Evolutionary conservation across 2,797 vertebrate species (phyloP).

Genomic region (Oryzias dopingdopingensis): DNA sequence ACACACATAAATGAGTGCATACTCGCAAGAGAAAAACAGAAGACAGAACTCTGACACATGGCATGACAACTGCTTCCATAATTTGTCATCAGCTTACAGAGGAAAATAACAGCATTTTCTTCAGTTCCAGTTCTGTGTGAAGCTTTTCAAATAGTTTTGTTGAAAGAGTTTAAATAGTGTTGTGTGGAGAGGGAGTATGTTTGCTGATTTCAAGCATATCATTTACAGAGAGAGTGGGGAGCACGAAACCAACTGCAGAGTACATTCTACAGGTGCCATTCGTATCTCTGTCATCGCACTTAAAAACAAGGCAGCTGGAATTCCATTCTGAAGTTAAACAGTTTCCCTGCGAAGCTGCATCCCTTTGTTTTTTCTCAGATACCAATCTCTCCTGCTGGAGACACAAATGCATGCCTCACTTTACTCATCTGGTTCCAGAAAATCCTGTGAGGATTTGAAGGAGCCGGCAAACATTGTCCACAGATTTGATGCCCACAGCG

Average conservation of each 20-base stretch:
- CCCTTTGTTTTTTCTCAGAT: conserved; percentile 26
- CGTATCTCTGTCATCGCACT: conserved; percentile 55
- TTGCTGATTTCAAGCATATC: conserved; percentile 28
- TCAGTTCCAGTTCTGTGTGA: not conserved
- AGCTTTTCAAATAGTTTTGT: too few relatives aligned
- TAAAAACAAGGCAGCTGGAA: conserved; percentile 45
- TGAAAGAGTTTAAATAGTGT: not conserved
- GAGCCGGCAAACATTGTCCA: not conserved
- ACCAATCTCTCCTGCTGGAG: conserved; percentile 1
- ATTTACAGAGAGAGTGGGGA: conserved; percentile 19
- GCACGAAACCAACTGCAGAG: not conserved
- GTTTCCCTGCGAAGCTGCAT: conserved; percentile 16
- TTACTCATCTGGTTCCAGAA: not conserved
- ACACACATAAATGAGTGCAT: conserved; percentile 9
- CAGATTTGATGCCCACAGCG: conserved; percentile 4
- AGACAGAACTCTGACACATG: conserved; percentile 5
- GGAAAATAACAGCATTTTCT: conserved; percentile 5
- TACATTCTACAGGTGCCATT: conserved; percentile 63
- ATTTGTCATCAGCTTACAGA: conserved; percentile 10
- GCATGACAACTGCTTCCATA: conserved; percentile 2
- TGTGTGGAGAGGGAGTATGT: conserved; percentile 3
- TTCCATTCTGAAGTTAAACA: conserved; percentile 36
- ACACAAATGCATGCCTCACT: conserved; percentile 18
- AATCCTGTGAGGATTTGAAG: conserved; percentile 8
- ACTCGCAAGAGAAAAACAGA: conserved; percentile 4